phyloP scores from a whole-genome alignment of 2,797 vertebrate genomes.

The Hyperoplus lanceolatus region DNA sequence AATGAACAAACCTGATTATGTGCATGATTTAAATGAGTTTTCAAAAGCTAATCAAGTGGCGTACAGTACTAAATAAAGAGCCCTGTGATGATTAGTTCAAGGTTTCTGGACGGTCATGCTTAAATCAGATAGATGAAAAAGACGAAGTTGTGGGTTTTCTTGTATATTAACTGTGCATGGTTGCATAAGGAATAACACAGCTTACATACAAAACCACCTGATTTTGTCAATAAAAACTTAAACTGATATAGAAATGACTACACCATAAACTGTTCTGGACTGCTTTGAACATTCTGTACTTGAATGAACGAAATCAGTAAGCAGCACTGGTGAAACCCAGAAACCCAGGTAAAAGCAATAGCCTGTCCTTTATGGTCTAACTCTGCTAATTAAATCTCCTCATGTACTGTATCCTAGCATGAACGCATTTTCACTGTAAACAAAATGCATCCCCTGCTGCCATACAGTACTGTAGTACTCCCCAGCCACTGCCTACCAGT shows the following conservation, averaged over 20 bases:
- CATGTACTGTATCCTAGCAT: too few relatives aligned
- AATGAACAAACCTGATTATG: slow-evolving; percentile 5
- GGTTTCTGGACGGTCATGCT: background rate
- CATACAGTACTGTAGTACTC: slow-evolving; percentile 24
- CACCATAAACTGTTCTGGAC: background rate
- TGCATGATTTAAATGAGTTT: background rate
- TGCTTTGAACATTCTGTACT: background rate
- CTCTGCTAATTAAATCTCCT: background rate
- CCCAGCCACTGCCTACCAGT: slow-evolving; percentile 9
- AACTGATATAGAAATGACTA: background rate
- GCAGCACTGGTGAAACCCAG: background rate
- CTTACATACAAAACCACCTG: background rate
- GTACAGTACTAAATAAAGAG: slow-evolving; percentile 5
- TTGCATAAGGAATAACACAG: background rate
- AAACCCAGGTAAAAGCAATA: background rate
- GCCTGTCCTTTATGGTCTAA: background rate
- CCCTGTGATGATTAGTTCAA: background rate
- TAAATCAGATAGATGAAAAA: background rate
- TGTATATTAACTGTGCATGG: background rate
- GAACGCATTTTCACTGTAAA: slow-evolving; percentile 3
- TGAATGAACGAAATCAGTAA: background rate
- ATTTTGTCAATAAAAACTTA: background rate
- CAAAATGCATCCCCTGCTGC: slow-evolving; percentile 13
- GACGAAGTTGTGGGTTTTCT: background rate
- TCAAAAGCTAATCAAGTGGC: slow-evolving; percentile 7